Percentiles rank a stretch among this genome's conserved stretches.
These are phyloP conservation scores for Alviniconcha marisindica DNA, from an alignment of 1,140 invertebrate genomes.

Conservation along the genomic window DNA sequence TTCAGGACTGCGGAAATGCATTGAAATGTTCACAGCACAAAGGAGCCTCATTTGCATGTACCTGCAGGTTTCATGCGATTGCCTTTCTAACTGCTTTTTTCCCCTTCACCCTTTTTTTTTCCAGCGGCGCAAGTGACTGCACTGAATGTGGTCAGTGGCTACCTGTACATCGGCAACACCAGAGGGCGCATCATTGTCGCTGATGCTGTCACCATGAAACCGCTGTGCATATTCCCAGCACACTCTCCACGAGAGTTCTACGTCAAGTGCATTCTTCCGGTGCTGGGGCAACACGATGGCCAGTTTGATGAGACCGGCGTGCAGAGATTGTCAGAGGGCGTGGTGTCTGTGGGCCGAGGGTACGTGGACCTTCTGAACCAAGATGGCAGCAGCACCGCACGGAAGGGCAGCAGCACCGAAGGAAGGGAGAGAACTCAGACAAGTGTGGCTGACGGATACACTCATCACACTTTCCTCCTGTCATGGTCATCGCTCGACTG, in stretches of 20 bases:
- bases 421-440: neutral
- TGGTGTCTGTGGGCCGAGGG: constrained; percentile 26
- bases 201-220: constrained; percentile 56
- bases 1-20: no score
- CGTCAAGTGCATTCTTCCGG: constrained; percentile 60
- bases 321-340: neutral
- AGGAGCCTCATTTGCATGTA: no score
- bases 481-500: constrained; percentile 65
- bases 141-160: constrained; percentile 57
- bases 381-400: neutral
- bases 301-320: neutral
- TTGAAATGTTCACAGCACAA: no score
- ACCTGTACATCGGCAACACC: constrained; percentile 70
- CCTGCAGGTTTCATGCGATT: no score
- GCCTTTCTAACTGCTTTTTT: no score
- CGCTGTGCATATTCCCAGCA: constrained; percentile 60
- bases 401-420: constrained; percentile 1
- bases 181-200: constrained; percentile 67
- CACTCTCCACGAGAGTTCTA: constrained; percentile 66
- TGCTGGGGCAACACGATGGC: constrained; percentile 11
- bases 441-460: neutral
- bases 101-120: constrained; percentile 52
- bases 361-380: constrained; percentile 6
- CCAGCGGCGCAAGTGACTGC: constrained; percentile 63
- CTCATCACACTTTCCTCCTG: constrained; percentile 57